These are phyloP conservation scores for Poecilia latipinna DNA, from an alignment of 2,113 vertebrate species.

Conservation along the genomic window DNA sequence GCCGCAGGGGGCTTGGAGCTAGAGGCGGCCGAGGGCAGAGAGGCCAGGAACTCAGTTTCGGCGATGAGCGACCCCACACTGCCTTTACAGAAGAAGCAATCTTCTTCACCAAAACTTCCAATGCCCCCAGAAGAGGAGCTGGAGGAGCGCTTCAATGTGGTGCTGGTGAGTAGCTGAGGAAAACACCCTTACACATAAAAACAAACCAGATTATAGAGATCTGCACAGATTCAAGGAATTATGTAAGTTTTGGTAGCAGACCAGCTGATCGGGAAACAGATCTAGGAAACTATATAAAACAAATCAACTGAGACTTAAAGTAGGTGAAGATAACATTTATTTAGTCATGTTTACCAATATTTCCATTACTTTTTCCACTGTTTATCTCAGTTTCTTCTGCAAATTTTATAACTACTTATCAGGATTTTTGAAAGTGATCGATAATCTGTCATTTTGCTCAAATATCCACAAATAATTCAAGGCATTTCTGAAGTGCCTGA, in stretches of 20 bases:
- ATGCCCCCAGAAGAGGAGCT: constrained; percentile 87
- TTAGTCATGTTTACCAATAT: background rate
- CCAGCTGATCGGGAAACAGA: background rate
- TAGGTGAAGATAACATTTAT: background rate
- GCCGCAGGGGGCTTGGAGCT: constrained; percentile 83
- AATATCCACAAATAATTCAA: background rate
- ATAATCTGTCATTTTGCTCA: background rate
- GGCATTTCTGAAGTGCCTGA: constrained; percentile 13
- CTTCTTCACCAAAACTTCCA: constrained; percentile 82
- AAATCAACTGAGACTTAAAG: constrained; percentile 10
- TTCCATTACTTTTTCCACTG: background rate
- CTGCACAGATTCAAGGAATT: background rate
- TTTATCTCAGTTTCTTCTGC: background rate
- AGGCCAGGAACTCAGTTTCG: constrained; percentile 65
- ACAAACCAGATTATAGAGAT: background rate
- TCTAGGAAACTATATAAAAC: background rate
- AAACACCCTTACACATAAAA: constrained; percentile 19
- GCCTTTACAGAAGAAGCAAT: constrained; percentile 77
- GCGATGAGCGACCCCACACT: constrained; percentile 61
- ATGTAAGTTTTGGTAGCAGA: background rate
- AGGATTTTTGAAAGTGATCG: background rate
- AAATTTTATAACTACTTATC: background rate
- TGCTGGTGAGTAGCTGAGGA: constrained; percentile 84
- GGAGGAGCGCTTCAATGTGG: constrained; percentile 88
- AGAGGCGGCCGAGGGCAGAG: constrained; percentile 75